A percentile compares a stretch with the other conserved stretches of the same genome.
Conservation (phyloP, 2,888 invertebrate species). For the Epinotia brunnichana region DNA sequence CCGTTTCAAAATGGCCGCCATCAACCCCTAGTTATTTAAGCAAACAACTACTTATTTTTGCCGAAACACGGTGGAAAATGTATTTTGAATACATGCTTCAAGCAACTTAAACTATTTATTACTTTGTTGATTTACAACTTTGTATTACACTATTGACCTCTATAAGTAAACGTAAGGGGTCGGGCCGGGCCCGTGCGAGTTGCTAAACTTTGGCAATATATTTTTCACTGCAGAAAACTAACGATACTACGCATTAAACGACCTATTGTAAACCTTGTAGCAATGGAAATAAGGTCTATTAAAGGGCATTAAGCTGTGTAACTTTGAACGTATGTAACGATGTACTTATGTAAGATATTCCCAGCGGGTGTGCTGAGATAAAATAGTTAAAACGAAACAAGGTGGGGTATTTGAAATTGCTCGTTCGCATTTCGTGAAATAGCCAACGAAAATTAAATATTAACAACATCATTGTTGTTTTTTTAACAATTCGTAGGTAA, state of each 20-base stretch:
- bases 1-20: not conserved
- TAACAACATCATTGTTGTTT: no score
- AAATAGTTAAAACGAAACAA: constrained; percentile 6
- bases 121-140: constrained; percentile 31
- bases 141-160: constrained; percentile 24
- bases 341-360: constrained; percentile 6
- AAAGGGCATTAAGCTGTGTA: not conserved
- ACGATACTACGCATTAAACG: not conserved
- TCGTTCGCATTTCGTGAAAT: no score
- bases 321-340: not conserved
- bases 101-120: constrained; percentile 29
- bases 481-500: no score
- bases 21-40: not conserved
- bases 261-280: not conserved
- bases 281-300: not conserved
- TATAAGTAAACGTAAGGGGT: constrained; percentile 30
- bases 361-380: constrained; percentile 8
- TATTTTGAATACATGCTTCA: constrained; percentile 13
- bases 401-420: not conserved
- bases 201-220: constrained; percentile 36
- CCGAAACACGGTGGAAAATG: not conserved
- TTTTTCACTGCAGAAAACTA: constrained; percentile 36
- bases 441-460: no score
- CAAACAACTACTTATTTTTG: not conserved
- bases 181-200: not conserved